Base-by-base conservation (phyloP, 92 coral and sea anemone genomes). In the Parazoanthus darwini region DNA sequence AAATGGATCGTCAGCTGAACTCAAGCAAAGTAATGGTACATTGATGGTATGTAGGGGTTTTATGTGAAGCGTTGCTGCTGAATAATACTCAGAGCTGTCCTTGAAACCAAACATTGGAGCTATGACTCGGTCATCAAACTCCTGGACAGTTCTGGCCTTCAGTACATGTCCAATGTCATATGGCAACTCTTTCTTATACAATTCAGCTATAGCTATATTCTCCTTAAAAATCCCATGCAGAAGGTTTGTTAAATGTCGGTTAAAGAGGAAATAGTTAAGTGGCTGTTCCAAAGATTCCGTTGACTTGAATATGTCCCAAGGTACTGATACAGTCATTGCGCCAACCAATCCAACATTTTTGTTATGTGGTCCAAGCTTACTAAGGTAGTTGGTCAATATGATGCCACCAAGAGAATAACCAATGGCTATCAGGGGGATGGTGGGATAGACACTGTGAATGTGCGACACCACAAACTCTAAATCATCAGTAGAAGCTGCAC, bases 101-200 rank as follows among this genome's bases (percentile, higher is more conserved):
- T 82, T 85, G 80, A 84, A 96, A 6, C 98, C 98, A 93, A 94
- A 96, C 95, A 96, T 93, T 48, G 98, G 98, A n/a, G 98, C 98
- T 81, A 93, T 84, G 22, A 93, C 86, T 39, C 94, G 90, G 35
- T 92, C 91, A 22, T 96, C 98, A 91, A 94, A 94, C 76, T 96
- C 94, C 22, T 94, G 85, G 46, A 96, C 91, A 77, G 98, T 92
- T 81, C 83, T 85, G 54, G 94, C 91, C n/a, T 86, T 78, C 4
- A 91, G 89, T 15, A 89, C 94, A 86, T 89, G 91, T 46, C 89
- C 81, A 36, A 93, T 66, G 46, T 89, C 93, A 71, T 79, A 81
- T n/a, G 93, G 88, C 33, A 88, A 37, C 46, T 84, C 26, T 33
- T 63, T 67, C 42, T 78, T 16, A 3, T 66, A 44, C 29, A 77